Evolutionary conservation across 2,113 vertebrate species (phyloP), one percentile per base, ranked within the genome.

Genomic region (Isichthys henryi): DNA sequence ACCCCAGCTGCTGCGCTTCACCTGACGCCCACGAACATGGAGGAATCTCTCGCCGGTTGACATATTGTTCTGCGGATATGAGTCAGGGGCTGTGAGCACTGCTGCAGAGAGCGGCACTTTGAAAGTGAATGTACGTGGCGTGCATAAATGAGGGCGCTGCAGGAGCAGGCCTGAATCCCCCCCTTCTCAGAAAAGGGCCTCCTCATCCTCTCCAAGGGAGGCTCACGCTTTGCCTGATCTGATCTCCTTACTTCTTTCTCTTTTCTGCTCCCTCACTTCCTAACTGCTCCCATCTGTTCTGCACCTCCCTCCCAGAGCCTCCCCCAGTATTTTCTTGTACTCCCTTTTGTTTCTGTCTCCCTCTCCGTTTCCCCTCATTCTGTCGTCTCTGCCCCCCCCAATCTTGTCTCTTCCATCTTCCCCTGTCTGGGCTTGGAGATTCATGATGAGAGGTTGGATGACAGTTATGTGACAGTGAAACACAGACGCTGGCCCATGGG

Each of bases 321-420:
- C 3, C 62, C 10, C 27, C n/a, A 31, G n/a, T 31, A 3, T 70
- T 66, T 50, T 43, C 17, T 31, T 74, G 31, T 90, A 91, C 93
- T 90, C 90, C 62, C 70, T 43, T 88, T 70, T 70, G n/a, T 11
- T 70, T 27, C 93, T 91, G 90, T 91, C 93, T 92, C 91, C 89
- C 92, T 23, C 89, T 82, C 90, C 91, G 92, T 85, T 90, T 83
- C 19, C 21, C 27, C 35, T 93, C 93, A 93, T 92, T 49, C 39
- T 45, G 19, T 83, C 80, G 91, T 91, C 90, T 91, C 91, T 92
- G 5, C 89, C 70, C 90, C 92, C 86, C 5, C 5, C 53, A 2
- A 53, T 53, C 52, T 53, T 91, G 80, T n/a, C n/a, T 86, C 74
- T 88, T 89, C 84, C 80, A 88, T 62, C 89, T 84, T 94, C 91